Evolutionary conservation across 1,140 invertebrate genomes (phyloP).

Genomic region (Ridgeia piscesae): DNA sequence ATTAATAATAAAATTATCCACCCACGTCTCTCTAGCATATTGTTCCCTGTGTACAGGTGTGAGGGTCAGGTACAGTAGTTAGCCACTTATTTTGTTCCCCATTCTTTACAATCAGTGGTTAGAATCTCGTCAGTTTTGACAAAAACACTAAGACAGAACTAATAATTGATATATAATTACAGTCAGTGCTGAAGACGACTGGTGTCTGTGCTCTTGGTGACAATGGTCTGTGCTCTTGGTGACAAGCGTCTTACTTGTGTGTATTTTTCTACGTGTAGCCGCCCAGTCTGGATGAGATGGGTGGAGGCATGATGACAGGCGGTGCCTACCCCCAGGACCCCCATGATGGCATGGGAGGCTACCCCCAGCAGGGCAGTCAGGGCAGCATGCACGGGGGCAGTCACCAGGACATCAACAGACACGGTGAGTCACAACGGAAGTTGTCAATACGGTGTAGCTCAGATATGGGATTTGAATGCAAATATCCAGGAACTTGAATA

Average conservation of each 20-base stretch:
- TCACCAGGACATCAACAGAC: slow-evolving; percentile 13
- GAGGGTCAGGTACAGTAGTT: no score
- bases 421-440: neutral
- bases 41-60: no score
- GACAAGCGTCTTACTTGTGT: neutral
- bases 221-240: neutral
- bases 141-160: no score
- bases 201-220: no score
- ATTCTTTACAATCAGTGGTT: no score
- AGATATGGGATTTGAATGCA: neutral
- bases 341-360: neutral
- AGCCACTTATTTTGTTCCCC: no score
- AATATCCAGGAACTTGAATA: no score
- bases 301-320: slow-evolving; percentile 8
- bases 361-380: neutral
- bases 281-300: slow-evolving; percentile 14
- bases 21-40: no score
- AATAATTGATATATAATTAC: no score
- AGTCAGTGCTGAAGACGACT: no score
- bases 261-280: slow-evolving; percentile 13
- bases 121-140: no score
- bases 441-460: neutral
- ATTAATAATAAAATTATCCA: no score
- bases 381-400: slow-evolving; percentile 16
- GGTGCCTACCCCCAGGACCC: slow-evolving; percentile 7